These are phyloP conservation scores for Acropora tenuis DNA, from an alignment of 64 coral and sea anemone genomes.

Conservation along the genomic window DNA sequence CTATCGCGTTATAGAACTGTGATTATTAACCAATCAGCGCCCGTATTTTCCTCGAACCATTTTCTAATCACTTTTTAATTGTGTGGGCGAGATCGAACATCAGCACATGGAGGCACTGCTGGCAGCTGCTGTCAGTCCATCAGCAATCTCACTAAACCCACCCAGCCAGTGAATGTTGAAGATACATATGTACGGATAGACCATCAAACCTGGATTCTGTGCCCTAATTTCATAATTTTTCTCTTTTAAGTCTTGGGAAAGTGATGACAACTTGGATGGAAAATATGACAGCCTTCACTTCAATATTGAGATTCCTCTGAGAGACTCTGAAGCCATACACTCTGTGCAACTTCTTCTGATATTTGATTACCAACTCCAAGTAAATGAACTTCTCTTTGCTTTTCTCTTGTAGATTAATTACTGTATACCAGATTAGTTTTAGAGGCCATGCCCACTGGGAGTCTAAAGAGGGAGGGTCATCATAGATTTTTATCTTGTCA, in stretches of 20 bases:
- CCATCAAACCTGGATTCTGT: no score
- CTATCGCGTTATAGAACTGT: no score
- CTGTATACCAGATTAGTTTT: not conserved
- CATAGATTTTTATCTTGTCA: no score
- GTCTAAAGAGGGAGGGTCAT: not conserved
- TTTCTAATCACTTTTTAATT: no score
- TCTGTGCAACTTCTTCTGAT: slow-evolving; percentile 84
- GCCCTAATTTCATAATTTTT: not conserved
- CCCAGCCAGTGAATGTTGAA: no score
- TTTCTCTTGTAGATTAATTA: not conserved
- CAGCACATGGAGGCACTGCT: no score
- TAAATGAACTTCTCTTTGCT: slow-evolving; percentile 18
- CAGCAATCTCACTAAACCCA: no score
- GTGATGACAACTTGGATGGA: slow-evolving; percentile 88
- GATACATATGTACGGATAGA: no score
- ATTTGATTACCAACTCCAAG: slow-evolving; percentile 94
- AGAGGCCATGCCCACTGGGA: not conserved
- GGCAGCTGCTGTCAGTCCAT: no score
- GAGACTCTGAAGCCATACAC: slow-evolving; percentile 78
- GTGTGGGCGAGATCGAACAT: no score
- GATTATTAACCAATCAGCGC: no score
- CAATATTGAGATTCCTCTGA: slow-evolving; percentile 73
- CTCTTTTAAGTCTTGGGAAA: slow-evolving; percentile 92
- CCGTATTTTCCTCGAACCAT: no score
- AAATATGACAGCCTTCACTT: slow-evolving; percentile 93